Conservation (phyloP, 2,888 invertebrate genomes). For the Apamea epomidion region DNA sequence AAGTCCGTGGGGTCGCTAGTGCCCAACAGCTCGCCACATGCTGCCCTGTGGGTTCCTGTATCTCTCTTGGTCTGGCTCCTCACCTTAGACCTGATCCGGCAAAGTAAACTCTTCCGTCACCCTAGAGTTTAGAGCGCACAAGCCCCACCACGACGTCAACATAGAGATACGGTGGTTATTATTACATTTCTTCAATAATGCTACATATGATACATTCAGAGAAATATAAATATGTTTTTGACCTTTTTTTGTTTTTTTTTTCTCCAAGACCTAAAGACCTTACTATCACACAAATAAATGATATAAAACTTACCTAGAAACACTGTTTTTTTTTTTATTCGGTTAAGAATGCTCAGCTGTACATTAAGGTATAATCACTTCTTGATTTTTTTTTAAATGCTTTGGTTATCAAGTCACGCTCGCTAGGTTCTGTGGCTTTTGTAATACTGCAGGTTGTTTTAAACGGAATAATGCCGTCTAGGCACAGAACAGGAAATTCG, state of each 20-base stretch:
- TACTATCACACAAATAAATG: not conserved
- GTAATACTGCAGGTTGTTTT: not conserved
- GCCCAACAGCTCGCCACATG: too few species aligned
- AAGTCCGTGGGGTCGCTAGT: too few species aligned
- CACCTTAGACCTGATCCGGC: too few species aligned
- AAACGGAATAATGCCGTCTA: not conserved
- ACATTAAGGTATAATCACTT: not conserved
- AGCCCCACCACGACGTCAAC: too few species aligned
- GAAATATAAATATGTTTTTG: not conserved
- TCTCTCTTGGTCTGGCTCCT: too few species aligned
- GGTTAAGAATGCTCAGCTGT: not conserved
- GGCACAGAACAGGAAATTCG: not conserved
- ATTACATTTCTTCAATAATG: not conserved
- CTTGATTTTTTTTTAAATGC: not conserved
- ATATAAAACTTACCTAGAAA: not conserved
- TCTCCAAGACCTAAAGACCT: too few species aligned
- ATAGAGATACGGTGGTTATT: too few species aligned
- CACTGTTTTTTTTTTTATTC: too few species aligned
- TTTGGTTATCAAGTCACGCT: not conserved
- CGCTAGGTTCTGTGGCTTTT: not conserved
- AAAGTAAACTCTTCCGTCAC: too few species aligned
- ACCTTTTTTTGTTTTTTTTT: not conserved
- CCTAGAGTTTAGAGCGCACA: too few species aligned
- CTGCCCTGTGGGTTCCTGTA: too few species aligned
- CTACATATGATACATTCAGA: constrained; percentile 4